Conservation (phyloP, 2,113 vertebrate genomes). For the Acanthisitta chloris region DNA sequence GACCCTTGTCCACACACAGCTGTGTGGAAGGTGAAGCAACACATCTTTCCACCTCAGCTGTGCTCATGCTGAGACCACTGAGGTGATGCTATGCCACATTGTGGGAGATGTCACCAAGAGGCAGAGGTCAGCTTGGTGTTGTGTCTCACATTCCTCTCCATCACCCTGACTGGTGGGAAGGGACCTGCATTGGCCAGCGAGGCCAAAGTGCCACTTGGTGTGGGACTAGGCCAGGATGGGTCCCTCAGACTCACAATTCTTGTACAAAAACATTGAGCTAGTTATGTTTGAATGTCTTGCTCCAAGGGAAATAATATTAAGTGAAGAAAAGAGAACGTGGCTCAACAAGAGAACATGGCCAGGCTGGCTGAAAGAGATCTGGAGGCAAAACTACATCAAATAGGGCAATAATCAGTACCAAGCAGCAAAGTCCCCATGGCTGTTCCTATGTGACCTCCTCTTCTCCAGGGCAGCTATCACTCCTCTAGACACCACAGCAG, state of each 20-base stretch:
- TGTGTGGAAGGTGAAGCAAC: background rate
- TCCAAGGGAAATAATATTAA: background rate
- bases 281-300: background rate
- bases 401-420: accelerated
- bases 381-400: accelerated
- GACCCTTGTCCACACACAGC: constrained; percentile 11
- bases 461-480: accelerated
- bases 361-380: background rate
- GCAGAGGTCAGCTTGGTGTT: background rate
- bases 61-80: background rate
- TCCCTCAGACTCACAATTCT: background rate
- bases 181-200: accelerated
- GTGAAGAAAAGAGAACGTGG: too few relatives aligned
- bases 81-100: background rate
- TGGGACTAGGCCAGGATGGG: background rate
- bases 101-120: background rate
- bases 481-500: background rate
- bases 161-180: background rate
- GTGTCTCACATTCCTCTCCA: background rate
- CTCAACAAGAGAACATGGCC: background rate
- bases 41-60: background rate
- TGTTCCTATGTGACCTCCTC: background rate
- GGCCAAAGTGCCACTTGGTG: accelerated
- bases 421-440: accelerated
- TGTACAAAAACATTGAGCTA: background rate